Conservation (phyloP, 2,113 vertebrate species). For the Otis tarda region DNA sequence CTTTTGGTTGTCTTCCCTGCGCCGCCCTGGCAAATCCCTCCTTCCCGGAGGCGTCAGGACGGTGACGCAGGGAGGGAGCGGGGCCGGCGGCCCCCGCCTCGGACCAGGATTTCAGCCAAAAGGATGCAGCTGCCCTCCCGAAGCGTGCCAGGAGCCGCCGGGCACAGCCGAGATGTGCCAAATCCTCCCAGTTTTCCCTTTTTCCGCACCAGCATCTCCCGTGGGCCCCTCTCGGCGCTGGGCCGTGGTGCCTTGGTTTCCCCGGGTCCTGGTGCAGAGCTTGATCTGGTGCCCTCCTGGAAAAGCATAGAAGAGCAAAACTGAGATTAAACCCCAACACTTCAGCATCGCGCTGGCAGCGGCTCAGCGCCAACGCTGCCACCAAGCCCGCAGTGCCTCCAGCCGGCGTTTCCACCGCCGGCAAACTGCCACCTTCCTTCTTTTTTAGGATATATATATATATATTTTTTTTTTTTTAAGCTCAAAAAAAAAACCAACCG, state of each 20-base stretch:
- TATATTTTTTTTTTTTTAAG: not conserved
- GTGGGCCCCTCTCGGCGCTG: rapidly evolving
- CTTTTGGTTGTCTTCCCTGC: not conserved
- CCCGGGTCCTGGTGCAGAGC: not conserved
- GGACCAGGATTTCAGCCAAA: rapidly evolving
- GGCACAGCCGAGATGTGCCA: not conserved
- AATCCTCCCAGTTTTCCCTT: not conserved
- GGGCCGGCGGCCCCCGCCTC: not conserved
- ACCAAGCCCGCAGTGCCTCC: not conserved
- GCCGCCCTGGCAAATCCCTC: not conserved
- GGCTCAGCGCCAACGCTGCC: not conserved
- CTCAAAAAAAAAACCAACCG: not conserved
- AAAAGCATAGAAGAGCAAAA: not conserved
- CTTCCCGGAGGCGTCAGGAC: not conserved
- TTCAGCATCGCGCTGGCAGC: not conserved
- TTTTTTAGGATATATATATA: not conserved
- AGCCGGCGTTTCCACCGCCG: not conserved
- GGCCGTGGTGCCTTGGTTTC: not conserved
- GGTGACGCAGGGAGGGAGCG: rapidly evolving
- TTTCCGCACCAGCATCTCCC: rapidly evolving
- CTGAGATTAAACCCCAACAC: not conserved
- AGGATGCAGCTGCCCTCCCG: not conserved
- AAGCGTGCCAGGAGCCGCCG: not conserved
- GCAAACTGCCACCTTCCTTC: not conserved
- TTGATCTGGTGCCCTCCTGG: not conserved